These are phyloP conservation scores for Acanthosepion pharaonis DNA, from an alignment of 2,888 invertebrate genomes.

Conservation along the genomic window DNA sequence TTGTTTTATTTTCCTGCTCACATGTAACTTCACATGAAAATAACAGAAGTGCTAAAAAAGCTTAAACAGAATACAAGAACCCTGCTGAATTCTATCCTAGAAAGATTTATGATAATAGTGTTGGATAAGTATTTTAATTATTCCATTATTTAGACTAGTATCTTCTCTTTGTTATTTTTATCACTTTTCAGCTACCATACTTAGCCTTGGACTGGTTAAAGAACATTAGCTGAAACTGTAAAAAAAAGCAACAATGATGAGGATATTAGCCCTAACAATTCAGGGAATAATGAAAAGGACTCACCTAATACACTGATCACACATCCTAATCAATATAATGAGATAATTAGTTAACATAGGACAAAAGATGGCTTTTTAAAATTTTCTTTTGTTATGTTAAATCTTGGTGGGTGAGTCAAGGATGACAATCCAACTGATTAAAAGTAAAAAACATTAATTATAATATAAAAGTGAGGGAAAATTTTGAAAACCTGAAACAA, in stretches of 20 bases:
- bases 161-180: not conserved
- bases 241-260: not conserved
- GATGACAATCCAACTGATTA: not conserved
- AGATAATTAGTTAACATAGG: not conserved
- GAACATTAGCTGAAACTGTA: not conserved
- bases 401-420: not conserved
- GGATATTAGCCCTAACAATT: not conserved
- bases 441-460: not conserved
- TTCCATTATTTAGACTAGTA: not conserved
- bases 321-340: not conserved
- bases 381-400: not conserved
- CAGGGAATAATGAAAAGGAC: not conserved
- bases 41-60: too few species aligned
- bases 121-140: too few species aligned
- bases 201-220: not conserved
- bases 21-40: too few species aligned
- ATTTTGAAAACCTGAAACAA: not conserved
- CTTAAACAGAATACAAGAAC: too few species aligned
- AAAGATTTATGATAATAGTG: too few species aligned
- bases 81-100: too few species aligned
- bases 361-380: not conserved
- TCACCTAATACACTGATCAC: not conserved
- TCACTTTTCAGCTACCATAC: not conserved
- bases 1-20: too few species aligned
- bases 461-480: not conserved